Conservation (phyloP, 1,140 invertebrate genomes). For the Leptoteleia sp. region DNA sequence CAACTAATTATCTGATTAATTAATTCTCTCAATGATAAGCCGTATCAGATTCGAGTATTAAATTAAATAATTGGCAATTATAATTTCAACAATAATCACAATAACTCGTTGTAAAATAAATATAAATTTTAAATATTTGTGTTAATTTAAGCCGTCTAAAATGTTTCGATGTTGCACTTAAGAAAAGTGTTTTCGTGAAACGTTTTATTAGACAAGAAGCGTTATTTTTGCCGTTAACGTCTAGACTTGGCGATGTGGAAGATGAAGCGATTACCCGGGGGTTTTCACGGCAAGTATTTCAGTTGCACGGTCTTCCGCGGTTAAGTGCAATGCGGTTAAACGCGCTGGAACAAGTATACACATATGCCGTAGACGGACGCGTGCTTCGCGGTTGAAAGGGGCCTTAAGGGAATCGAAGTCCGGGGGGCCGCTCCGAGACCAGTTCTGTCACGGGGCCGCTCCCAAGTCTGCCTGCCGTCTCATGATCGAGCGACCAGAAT, state of each 20-base stretch:
- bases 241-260: slow-evolving; percentile 39
- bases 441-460: slow-evolving; percentile 73
- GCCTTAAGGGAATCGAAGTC: slow-evolving; percentile 56
- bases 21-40: too few species aligned
- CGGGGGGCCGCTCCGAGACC: slow-evolving; percentile 59
- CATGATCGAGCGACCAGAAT: slow-evolving; percentile 58
- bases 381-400: slow-evolving; percentile 59
- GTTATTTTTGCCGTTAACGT: slow-evolving; percentile 32
- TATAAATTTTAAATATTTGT: too few species aligned
- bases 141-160: too few species aligned
- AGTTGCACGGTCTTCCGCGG: slow-evolving; percentile 52
- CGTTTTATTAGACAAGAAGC: slow-evolving; percentile 45
- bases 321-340: slow-evolving; percentile 54
- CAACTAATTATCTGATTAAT: too few species aligned
- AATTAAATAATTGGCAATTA: too few species aligned
- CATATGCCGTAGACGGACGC: slow-evolving; percentile 45
- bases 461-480: slow-evolving; percentile 68
- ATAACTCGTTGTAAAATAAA: too few species aligned
- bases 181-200: slow-evolving; percentile 41
- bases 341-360: slow-evolving; percentile 48
- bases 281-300: slow-evolving; percentile 57
- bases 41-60: too few species aligned
- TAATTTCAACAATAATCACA: too few species aligned
- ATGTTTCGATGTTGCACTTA: too few species aligned
- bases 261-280: slow-evolving; percentile 59